Conservation (phyloP, 1,140 invertebrate species). For the Heterodera schachtii region DNA sequence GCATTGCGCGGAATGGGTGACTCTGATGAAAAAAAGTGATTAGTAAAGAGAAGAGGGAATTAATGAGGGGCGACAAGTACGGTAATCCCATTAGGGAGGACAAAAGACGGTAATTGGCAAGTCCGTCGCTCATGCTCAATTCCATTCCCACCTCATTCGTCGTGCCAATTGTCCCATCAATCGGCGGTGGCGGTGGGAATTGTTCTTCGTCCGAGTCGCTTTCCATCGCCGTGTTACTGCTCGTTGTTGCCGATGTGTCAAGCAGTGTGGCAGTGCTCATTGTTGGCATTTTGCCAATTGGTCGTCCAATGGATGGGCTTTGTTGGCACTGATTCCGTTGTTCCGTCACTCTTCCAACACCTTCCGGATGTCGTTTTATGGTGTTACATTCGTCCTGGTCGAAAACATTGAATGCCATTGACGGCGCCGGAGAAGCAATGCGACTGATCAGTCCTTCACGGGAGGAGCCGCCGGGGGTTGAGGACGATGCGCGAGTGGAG, state of each 20-base stretch:
- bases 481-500: slow-evolving; percentile 18
- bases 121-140: too few relatives aligned
- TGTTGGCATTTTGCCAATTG: slow-evolving; percentile 22
- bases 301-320: slow-evolving; percentile 9
- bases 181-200: slow-evolving; percentile 57
- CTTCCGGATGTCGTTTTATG: slow-evolving; percentile 34
- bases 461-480: slow-evolving; percentile 5
- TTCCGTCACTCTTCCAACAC: neutral
- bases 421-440: slow-evolving; percentile 4
- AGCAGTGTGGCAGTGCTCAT: slow-evolving; percentile 19
- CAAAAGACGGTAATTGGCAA: too few relatives aligned
- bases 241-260: neutral
- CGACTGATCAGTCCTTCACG: neutral
- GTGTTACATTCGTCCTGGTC: slow-evolving; percentile 27
- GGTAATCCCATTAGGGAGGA: too few relatives aligned
- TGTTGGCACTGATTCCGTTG: neutral
- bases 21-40: neutral
- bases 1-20: slow-evolving; percentile 11
- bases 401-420: slow-evolving; percentile 7
- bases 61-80: too few relatives aligned
- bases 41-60: too few relatives aligned
- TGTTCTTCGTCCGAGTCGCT: slow-evolving; percentile 61
- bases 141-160: neutral
- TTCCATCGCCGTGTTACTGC: slow-evolving; percentile 24
- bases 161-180: neutral